These are phyloP conservation scores for Pedetes capensis DNA, from an alignment of 2,113 vertebrate genomes.

Conservation along the genomic window DNA sequence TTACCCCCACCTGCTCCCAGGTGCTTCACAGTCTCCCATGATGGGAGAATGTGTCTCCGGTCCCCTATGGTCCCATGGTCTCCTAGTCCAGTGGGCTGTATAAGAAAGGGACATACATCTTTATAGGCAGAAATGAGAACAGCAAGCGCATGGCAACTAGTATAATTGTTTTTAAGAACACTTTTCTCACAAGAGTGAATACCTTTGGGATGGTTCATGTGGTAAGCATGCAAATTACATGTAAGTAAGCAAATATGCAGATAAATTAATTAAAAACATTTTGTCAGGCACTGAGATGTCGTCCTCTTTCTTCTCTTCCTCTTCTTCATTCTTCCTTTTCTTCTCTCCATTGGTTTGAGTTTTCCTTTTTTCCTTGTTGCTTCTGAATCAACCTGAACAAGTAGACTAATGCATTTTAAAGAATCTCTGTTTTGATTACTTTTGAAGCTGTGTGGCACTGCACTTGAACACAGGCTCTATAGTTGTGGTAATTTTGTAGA, in stretches of 20 bases:
- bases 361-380: neutral
- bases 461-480: neutral
- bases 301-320: neutral
- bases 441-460: neutral
- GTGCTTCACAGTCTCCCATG: neutral
- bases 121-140: neutral
- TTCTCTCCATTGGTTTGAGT: rapidly evolving
- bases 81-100: rapidly evolving
- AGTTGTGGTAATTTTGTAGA: neutral
- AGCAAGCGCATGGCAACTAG: rapidly evolving
- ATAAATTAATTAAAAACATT: too few relatives aligned
- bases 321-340: neutral
- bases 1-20: neutral
- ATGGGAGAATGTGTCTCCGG: too few relatives aligned
- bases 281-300: too few relatives aligned
- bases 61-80: rapidly evolving
- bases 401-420: neutral
- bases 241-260: neutral
- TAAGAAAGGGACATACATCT: rapidly evolving
- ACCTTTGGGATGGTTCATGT: neutral
- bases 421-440: neutral
- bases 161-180: neutral
- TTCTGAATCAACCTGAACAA: neutral
- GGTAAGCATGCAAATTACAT: rapidly evolving
- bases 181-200: neutral